Evolutionary conservation across 2,113 vertebrate genomes (phyloP), one percentile per base, ranked within the genome.

Genomic region (Bubalus kerabau): DNA sequence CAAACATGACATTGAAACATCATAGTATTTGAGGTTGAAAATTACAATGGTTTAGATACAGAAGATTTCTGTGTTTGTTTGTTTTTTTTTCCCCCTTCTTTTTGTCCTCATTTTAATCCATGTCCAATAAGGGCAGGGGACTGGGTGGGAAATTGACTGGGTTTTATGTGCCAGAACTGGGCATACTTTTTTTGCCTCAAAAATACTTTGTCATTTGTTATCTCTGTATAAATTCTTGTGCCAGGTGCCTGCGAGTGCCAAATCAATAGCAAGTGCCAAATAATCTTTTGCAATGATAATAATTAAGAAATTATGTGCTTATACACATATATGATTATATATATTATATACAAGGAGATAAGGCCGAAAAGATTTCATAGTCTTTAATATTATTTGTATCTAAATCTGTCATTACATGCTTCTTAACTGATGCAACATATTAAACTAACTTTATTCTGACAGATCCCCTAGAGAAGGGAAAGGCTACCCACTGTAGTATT

Each of bases 271-370:
- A 76, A 98, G 82, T 56, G 59, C 85, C 95, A 97, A 97, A 95
- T 76, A 97, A 95, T 81, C 95, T 95, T 97, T 62, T 96, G 92
- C 97, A 98, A 97, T 97, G 94, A 97, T 98, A 98, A 97, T 98
- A 95, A 98, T 96, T 97, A 98, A 98, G 93, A 95, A 71, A 91
- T 91, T 95, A 97, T 67, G 74, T 95, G 87, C 95, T 94, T 96
- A 95, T 95, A 81, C 15, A 59, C 62, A 87, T 67, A 52, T 26
- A 91, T 32, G 52, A 96, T 96, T 96, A 95, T 59, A 80, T 95
- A 85, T 96, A 93, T 96, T 96, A 94, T 95, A 97, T 67, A 97
- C 91, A 97, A 74, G 19, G 54, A 96, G 97, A 97, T 96, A 98
- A 97, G 87, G 32, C 52, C 74, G 52, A 95, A 96, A 94, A 78